Base-by-base conservation (phyloP, 2,888 invertebrate species). In the Labia minor region DNA sequence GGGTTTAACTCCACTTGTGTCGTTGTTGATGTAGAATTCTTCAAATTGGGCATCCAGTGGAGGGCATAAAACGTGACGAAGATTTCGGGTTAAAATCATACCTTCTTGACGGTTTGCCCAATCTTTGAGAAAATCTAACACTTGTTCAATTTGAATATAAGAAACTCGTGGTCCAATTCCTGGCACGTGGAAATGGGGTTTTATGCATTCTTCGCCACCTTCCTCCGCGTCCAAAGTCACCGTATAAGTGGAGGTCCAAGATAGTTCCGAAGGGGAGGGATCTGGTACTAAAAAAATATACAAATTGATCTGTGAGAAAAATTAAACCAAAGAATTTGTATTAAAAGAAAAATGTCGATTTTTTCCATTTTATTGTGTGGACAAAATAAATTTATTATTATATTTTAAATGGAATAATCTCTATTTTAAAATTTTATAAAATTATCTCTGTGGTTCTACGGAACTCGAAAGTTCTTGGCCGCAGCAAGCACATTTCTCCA, bases 51-150 rank as follows among this genome's bases (percentile, higher is more conserved):
- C 49, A 71, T 87, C 86, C 69, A 89, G 73, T 0, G 87, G 84
- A 0, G 89, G 88, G 71, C 88, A 88, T 65, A 85, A 78, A 71
- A 83, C 85, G 71, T 88, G 88, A 1, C 86, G 78, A 1, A 88
- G 80, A 73, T 89, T 87, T 71, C 88, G 80, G 0, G 88, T 88
- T 82, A 87, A 87, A 20, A 87, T 81, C 78, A 85, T 78, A 0
- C 85, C 86, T 0, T 82, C 82, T 68, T 88, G 88, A 1, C 81
- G 77, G 69, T 78, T 80, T 21, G 83, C 79, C 19, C 81, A 80
- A 10, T 81, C 80, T 20, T 64, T 62, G 65, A 72, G 16, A 65
- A 84, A 86, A 2, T 81, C 79, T 8, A 79, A 74, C 61, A 86
- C 83, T 1, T 81, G 81, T 0, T 75, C 73, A 0, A 83, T 76